Conservation (phyloP, 2,888 invertebrate genomes). For the Limnephilus lunatus region DNA sequence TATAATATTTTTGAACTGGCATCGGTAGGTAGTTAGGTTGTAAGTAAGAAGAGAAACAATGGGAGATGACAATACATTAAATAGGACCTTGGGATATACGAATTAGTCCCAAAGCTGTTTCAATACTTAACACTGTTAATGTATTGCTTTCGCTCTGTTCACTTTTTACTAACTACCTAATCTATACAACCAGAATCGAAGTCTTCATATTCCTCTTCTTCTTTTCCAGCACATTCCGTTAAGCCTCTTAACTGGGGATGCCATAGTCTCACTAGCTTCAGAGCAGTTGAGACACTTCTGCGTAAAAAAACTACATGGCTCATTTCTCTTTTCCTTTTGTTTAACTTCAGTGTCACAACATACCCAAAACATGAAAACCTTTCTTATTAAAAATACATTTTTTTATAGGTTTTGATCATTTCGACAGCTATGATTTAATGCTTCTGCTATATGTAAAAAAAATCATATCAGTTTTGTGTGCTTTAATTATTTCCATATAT, state of each 20-base stretch:
- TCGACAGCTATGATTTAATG: not conserved
- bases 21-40: too few relatives aligned
- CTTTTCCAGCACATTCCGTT: not conserved
- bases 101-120: too few relatives aligned
- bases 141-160: too few relatives aligned
- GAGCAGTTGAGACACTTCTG: not conserved
- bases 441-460: not conserved
- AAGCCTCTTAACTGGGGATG: too few relatives aligned
- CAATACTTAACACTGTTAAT: too few relatives aligned
- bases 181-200: not conserved
- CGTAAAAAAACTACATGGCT: not conserved
- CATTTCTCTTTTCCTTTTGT: too few relatives aligned
- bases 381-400: not conserved
- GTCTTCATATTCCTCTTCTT: not conserved
- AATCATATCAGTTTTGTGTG: not conserved
- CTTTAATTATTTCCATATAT: conserved; percentile 62
- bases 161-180: not conserved
- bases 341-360: too few relatives aligned
- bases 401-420: not conserved
- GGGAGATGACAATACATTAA: too few relatives aligned
- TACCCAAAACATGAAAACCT: too few relatives aligned
- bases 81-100: too few relatives aligned
- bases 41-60: too few relatives aligned
- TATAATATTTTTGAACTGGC: too few relatives aligned
- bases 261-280: not conserved